These are phyloP conservation scores for Esox niger DNA, from an alignment of 2,113 vertebrate species.

Conservation along the genomic window DNA sequence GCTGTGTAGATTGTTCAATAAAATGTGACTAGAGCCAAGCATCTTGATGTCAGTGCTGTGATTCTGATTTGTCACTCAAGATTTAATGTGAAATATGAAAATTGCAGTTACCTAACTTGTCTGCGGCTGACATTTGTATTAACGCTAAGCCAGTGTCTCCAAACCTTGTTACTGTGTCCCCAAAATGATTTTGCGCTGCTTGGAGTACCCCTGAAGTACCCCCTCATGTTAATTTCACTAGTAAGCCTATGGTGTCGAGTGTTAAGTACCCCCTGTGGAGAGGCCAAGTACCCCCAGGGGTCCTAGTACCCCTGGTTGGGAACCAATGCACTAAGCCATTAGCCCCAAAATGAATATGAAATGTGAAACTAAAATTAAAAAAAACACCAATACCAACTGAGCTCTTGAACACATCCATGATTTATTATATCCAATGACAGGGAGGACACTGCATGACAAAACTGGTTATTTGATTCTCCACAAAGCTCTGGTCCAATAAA, in stretches of 20 bases:
- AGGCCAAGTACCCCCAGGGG: too few relatives aligned
- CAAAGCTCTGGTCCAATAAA: conserved; percentile 14
- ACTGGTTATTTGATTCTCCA: conserved; percentile 5
- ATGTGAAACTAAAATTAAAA: too few relatives aligned
- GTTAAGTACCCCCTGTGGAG: too few relatives aligned
- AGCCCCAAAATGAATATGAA: too few relatives aligned
- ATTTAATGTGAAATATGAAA: neutral
- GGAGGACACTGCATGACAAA: conserved; percentile 7
- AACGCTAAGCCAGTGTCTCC: neutral
- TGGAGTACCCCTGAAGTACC: too few relatives aligned
- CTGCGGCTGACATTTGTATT: neutral
- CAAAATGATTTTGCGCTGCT: too few relatives aligned
- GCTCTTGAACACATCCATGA: neutral
- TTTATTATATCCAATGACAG: conserved; percentile 32
- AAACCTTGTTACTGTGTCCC: too few relatives aligned
- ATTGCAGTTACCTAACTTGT: neutral
- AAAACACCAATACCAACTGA: neutral
- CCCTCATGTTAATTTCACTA: too few relatives aligned
- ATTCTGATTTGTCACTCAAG: too few relatives aligned
- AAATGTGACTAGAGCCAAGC: neutral
- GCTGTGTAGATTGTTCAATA: neutral
- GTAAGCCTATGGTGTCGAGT: too few relatives aligned
- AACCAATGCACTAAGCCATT: too few relatives aligned
- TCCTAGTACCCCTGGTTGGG: too few relatives aligned
- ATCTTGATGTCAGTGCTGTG: neutral